A percentile compares a stretch with the other conserved stretches of the same genome.
phyloP scores from a whole-genome alignment of 2,113 vertebrate species.

The Leiothrix lutea region DNA sequence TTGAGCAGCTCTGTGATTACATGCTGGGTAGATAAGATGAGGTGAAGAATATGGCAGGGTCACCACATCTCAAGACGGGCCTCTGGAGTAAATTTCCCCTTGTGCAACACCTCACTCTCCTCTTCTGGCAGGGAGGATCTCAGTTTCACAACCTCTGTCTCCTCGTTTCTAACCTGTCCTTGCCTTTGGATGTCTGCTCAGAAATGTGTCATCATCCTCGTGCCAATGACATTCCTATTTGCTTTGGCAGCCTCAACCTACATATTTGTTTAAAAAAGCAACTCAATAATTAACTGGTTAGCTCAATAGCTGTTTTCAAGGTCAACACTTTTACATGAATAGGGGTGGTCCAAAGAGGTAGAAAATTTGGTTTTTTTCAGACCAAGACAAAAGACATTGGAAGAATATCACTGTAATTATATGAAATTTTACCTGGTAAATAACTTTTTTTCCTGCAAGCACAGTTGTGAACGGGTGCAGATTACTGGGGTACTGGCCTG shows the following conservation, averaged over 20 bases:
- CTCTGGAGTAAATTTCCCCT: not conserved
- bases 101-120: not conserved
- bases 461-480: not conserved
- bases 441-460: not conserved
- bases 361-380: not conserved
- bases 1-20: not conserved
- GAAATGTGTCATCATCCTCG: accelerated
- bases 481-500: not conserved
- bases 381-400: not conserved
- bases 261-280: not conserved
- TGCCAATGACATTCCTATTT: not conserved
- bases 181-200: not conserved
- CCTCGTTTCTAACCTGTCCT: not conserved
- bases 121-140: not conserved
- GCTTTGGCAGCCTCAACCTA: not conserved
- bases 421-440: not conserved
- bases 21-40: not conserved
- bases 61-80: not conserved
- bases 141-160: not conserved
- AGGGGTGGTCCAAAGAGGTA: not conserved
- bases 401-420: not conserved
- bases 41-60: not conserved
- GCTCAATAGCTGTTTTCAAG: not conserved
- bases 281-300: not conserved
- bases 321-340: not conserved